Evolutionary conservation across 2,797 vertebrate species (phyloP).

Genomic region (Pseudopleuronectes americanus): DNA sequence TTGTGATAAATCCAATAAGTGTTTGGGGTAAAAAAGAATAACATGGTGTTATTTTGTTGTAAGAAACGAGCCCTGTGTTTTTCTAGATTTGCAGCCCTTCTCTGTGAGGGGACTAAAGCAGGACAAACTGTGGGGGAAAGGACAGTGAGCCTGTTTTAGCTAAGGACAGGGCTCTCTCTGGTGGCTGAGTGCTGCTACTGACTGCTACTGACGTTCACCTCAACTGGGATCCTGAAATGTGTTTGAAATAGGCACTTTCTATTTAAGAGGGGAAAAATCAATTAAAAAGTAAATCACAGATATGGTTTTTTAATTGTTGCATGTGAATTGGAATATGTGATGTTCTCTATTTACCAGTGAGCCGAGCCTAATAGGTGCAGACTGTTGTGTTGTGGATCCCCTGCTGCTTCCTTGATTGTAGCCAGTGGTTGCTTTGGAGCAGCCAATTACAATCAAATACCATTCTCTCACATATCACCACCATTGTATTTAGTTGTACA

Average conservation of each 20-base stretch:
- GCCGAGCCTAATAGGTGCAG: slow-evolving; percentile 53
- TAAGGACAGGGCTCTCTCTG: slow-evolving; percentile 73
- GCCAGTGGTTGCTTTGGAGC: slow-evolving; percentile 69
- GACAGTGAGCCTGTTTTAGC: slow-evolving; percentile 14
- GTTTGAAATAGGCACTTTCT: slow-evolving; percentile 1
- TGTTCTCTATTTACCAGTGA: slow-evolving; percentile 52
- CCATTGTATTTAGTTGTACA: slow-evolving; percentile 72
- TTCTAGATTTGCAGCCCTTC: not conserved
- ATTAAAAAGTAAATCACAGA: slow-evolving; percentile 41
- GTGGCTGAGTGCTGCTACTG: slow-evolving; percentile 61
- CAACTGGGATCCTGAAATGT: not conserved
- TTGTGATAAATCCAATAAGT: not conserved
- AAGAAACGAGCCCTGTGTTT: slow-evolving; percentile 2
- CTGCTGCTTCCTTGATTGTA: slow-evolving; percentile 71
- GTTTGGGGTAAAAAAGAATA: not conserved
- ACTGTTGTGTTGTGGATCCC: slow-evolving; percentile 65
- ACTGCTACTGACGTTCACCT: not conserved
- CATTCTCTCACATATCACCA: slow-evolving; percentile 65
- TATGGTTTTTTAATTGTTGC: slow-evolving; percentile 50
- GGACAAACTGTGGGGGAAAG: not conserved
- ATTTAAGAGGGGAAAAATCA: slow-evolving; percentile 8
- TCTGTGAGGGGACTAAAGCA: not conserved
- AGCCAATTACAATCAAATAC: slow-evolving; percentile 77
- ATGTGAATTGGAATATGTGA: slow-evolving; percentile 32
- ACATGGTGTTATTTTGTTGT: not conserved